These are phyloP conservation scores for Nasonia oneida DNA, from an alignment of 2,888 invertebrate genomes.

Conservation along the genomic window DNA sequence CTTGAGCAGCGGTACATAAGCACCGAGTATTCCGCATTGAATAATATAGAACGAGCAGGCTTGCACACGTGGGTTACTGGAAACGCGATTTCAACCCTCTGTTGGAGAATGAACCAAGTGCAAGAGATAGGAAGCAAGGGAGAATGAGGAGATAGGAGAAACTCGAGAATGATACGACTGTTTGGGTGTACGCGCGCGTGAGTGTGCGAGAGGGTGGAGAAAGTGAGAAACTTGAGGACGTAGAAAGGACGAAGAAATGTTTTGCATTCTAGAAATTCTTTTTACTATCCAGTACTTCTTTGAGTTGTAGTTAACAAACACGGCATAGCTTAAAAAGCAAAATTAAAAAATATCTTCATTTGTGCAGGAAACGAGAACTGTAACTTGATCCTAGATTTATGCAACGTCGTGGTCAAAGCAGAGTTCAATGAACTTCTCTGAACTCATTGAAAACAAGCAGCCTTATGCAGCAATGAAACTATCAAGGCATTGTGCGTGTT, in stretches of 20 bases:
- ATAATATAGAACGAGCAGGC: slow-evolving; percentile 62
- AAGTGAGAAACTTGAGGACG: slow-evolving; percentile 37
- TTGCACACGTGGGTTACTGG: slow-evolving; percentile 23
- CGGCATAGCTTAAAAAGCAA: too few relatives aligned
- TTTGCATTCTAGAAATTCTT: background rate
- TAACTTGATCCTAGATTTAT: background rate
- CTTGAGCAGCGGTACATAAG: slow-evolving; percentile 25
- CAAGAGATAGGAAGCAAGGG: slow-evolving; percentile 48
- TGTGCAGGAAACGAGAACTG: background rate
- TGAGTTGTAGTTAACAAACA: too few relatives aligned
- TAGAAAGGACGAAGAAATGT: background rate
- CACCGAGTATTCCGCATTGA: slow-evolving; percentile 61
- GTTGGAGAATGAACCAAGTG: slow-evolving; percentile 42
- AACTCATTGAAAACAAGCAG: slow-evolving; percentile 42
- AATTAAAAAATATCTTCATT: too few relatives aligned
- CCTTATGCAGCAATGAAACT: slow-evolving; percentile 55
- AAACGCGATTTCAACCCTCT: slow-evolving; percentile 50
- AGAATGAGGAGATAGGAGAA: slow-evolving; percentile 48
- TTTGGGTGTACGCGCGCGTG: background rate
- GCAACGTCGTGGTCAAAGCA: slow-evolving; percentile 17
- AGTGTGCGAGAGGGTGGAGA: background rate
- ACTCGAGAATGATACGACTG: slow-evolving; percentile 56
- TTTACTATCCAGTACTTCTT: background rate
- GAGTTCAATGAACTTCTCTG: slow-evolving; percentile 57
- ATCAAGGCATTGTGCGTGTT: slow-evolving; percentile 48